These are phyloP conservation scores for Flexamia atlantica DNA, from an alignment of 2,888 invertebrate genomes.

Conservation along the genomic window DNA sequence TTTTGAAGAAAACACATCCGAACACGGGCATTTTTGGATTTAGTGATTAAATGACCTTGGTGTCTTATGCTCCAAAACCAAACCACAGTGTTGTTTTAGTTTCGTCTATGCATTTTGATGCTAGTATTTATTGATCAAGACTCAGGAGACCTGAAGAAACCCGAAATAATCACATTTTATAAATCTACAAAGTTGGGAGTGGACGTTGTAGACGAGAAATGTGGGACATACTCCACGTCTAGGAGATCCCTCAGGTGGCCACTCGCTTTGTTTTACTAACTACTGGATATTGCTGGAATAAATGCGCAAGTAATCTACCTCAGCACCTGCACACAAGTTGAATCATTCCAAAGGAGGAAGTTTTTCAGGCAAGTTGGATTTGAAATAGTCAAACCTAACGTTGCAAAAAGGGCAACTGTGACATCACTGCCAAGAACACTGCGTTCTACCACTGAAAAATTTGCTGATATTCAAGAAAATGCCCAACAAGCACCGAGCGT, in stretches of 20 bases:
- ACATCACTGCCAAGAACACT: conserved; percentile 5
- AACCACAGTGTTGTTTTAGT: conserved; percentile 13
- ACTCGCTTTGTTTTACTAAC: conserved; percentile 37
- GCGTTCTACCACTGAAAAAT: too few relatives aligned
- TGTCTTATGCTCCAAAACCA: conserved; percentile 20
- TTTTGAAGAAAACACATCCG: not conserved
- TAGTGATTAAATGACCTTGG: conserved; percentile 2
- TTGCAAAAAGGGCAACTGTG: not conserved
- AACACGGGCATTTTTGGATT: conserved; percentile 25
- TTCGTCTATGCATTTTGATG: conserved; percentile 23
- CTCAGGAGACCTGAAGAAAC: conserved; percentile 48
- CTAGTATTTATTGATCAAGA: conserved; percentile 6
- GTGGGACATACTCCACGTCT: conserved; percentile 43
- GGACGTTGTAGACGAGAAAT: conserved; percentile 56
- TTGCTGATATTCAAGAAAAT: too few relatives aligned
- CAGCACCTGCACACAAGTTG: not conserved
- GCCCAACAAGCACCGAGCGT: too few relatives aligned
- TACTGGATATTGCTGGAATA: conserved; percentile 56
- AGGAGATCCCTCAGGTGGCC: conserved; percentile 46
- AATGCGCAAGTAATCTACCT: conserved; percentile 50
- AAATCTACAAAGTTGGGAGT: conserved; percentile 59
- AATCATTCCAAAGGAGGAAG: not conserved
- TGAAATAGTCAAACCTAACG: conserved; percentile 22
- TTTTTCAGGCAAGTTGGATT: conserved; percentile 44
- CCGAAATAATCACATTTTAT: too few relatives aligned